A percentile compares a stretch with the other conserved stretches of the same genome.
Conservation (phyloP, 2,113 vertebrate species). For the Hepsetus odoe region DNA sequence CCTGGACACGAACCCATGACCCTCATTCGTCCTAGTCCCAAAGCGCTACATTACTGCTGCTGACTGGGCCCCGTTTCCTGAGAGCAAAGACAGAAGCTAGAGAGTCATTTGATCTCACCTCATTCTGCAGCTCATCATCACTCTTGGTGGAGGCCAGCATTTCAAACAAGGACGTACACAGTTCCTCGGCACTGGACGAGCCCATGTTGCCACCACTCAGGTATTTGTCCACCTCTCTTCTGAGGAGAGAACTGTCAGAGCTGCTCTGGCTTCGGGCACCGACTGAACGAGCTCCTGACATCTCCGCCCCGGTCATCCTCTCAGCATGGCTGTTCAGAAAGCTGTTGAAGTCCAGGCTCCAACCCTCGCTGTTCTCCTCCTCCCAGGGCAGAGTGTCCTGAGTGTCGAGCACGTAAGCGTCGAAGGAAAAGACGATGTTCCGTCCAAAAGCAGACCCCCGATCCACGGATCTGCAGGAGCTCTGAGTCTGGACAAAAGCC, state of each 20-base stretch:
- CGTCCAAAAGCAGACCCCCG: slow-evolving; percentile 78
- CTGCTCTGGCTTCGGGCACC: slow-evolving; percentile 48
- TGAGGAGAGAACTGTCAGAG: slow-evolving; percentile 77
- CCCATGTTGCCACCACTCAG: slow-evolving; percentile 81
- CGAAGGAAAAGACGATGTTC: slow-evolving; percentile 90
- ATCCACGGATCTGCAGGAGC: slow-evolving; percentile 62
- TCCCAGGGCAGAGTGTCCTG: slow-evolving; percentile 79
- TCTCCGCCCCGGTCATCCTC: slow-evolving; percentile 69
- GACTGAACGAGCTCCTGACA: slow-evolving; percentile 66
- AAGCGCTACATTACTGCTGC: too few species aligned
- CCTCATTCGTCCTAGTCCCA: too few species aligned
- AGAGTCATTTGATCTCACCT: slow-evolving; percentile 75
- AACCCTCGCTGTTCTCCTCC: slow-evolving; percentile 64
- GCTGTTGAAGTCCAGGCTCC: slow-evolving; percentile 82
- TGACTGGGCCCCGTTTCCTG: too few species aligned
- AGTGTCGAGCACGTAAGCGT: slow-evolving; percentile 86
- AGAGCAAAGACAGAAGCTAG: neutral
- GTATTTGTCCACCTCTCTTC: slow-evolving; percentile 89
- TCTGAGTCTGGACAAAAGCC: slow-evolving; percentile 77
- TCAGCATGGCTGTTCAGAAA: slow-evolving; percentile 80
- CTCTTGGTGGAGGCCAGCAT: slow-evolving; percentile 91
- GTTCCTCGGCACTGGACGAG: slow-evolving; percentile 87
- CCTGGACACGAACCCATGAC: too few species aligned
- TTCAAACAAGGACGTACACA: slow-evolving; percentile 93
- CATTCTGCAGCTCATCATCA: slow-evolving; percentile 95